phyloP scores from a whole-genome alignment of 1,140 invertebrate genomes.

The Gryon sp. region DNA sequence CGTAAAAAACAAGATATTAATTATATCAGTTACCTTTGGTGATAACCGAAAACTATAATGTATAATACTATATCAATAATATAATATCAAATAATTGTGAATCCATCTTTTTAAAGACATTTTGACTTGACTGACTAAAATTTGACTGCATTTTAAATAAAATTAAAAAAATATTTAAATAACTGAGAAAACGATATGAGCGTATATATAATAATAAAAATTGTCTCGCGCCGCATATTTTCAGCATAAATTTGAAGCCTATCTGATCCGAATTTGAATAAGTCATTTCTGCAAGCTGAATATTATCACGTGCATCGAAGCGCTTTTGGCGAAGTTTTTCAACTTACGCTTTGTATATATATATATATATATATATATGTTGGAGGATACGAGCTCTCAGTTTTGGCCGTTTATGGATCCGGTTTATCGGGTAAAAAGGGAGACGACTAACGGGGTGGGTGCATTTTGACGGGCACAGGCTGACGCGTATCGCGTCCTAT shows the following conservation, averaged over 20 bases:
- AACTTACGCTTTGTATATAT: neutral
- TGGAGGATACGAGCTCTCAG: slow-evolving; percentile 18
- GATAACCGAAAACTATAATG: no score
- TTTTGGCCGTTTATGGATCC: slow-evolving; percentile 46
- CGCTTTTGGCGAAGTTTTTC: slow-evolving; percentile 15
- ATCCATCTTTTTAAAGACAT: no score
- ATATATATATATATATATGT: no score
- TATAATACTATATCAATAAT: no score
- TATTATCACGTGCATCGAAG: slow-evolving; percentile 34
- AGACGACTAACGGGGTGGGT: no score
- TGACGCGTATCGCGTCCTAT: slow-evolving; percentile 62
- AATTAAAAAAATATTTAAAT: neutral
- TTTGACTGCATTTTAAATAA: no score
- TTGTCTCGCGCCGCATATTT: slow-evolving; percentile 13
- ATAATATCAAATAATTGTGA: no score
- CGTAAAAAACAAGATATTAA: no score
- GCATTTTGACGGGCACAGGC: slow-evolving; percentile 36
- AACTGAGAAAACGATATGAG: neutral
- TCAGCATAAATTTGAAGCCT: slow-evolving; percentile 13
- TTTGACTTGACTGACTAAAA: no score
- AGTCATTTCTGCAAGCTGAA: slow-evolving; percentile 34
- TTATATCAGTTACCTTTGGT: no score
- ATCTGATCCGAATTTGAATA: slow-evolving; percentile 38
- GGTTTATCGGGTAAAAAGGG: slow-evolving; percentile 16
- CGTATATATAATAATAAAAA: slow-evolving; percentile 24